Conservation (phyloP, 1,140 invertebrate species). For the Melanaphis sacchari region DNA sequence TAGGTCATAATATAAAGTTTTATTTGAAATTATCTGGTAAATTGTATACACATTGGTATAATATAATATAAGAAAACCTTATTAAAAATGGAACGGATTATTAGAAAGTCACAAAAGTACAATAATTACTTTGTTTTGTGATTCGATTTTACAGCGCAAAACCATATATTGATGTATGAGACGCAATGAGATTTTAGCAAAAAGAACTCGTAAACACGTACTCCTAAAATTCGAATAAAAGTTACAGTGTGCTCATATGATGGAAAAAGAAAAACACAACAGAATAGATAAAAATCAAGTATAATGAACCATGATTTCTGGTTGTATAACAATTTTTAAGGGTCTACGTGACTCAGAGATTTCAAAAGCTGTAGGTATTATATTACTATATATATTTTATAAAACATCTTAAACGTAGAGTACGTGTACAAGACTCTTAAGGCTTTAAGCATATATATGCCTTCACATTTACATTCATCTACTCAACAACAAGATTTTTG, state of each 20-base stretch:
- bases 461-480: background rate
- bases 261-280: background rate
- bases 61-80: background rate
- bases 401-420: background rate
- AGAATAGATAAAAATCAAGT: slow-evolving; percentile 1
- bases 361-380: background rate
- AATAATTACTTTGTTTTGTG: background rate
- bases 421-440: background rate
- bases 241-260: background rate
- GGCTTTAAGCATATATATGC: background rate
- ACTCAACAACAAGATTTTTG: background rate
- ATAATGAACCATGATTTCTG: background rate
- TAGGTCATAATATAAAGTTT: background rate
- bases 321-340: background rate
- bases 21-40: background rate
- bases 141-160: background rate
- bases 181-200: background rate
- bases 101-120: background rate
- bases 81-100: background rate
- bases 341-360: background rate
- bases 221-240: background rate
- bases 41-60: background rate
- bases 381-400: background rate
- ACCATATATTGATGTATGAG: background rate
- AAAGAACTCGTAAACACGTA: background rate